Conservation (phyloP, 1,140 invertebrate genomes). For the Drosophila repletoides region DNA sequence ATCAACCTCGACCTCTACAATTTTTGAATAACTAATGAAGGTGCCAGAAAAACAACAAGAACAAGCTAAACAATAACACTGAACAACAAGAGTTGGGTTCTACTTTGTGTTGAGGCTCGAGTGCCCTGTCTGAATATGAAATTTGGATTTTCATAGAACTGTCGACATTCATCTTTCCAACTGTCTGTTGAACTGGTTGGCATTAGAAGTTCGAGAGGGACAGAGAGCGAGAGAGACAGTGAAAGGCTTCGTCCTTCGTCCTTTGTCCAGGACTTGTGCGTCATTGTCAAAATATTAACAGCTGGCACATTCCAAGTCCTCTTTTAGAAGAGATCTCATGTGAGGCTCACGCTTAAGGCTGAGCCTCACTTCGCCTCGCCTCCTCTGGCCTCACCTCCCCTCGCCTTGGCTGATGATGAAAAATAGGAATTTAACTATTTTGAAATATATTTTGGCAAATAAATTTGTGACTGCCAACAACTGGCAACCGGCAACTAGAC, state of each 20-base stretch:
- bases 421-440: slow-evolving; percentile 75
- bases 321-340: no score
- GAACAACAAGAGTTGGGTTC: slow-evolving; percentile 11
- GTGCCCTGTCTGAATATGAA: slow-evolving; percentile 73
- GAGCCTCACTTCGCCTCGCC: no score
- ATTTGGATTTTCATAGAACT: slow-evolving; percentile 71
- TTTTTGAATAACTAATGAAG: slow-evolving; percentile 80
- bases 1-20: slow-evolving; percentile 49
- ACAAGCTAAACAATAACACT: slow-evolving; percentile 59
- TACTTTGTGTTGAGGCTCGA: slow-evolving; percentile 27
- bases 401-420: slow-evolving; percentile 61
- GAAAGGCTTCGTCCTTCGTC: slow-evolving; percentile 28
- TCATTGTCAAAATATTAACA: slow-evolving; percentile 81
- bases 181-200: slow-evolving; percentile 62
- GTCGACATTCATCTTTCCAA: slow-evolving; percentile 78
- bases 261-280: slow-evolving; percentile 64
- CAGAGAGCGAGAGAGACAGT: no score
- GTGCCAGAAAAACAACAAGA: slow-evolving; percentile 53
- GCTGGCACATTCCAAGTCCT: slow-evolving; percentile 64
- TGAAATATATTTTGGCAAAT: slow-evolving; percentile 57
- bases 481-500: no score
- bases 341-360: no score
- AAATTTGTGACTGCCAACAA: slow-evolving; percentile 32
- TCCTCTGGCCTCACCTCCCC: no score
- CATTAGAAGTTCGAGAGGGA: no score